Base-by-base conservation (phyloP, 2,113 vertebrate species). In the Stigmatopora nigra region DNA sequence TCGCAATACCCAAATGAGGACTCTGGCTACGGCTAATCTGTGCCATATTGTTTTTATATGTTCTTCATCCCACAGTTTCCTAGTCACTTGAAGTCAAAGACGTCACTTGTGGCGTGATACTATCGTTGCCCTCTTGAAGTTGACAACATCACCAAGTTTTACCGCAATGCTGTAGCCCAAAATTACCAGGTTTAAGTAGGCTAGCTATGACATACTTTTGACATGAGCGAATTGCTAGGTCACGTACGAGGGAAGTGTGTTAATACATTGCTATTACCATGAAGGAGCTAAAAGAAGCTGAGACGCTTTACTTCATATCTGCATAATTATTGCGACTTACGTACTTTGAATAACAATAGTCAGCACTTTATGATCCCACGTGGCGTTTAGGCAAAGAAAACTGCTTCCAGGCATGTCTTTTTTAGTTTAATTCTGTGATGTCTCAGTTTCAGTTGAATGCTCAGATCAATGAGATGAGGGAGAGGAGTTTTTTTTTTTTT, bases 271-370 rank as follows among this genome's bases (percentile, higher is more conserved):
- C 57, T 9, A 38, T 59, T 38, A 46, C 22, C 46, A 51, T 61
- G 15, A 56, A 64, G 48, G 16, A 46, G 47, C 65, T 69, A 56
- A 67, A 76, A 65, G 48, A 17, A 61, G 38, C 13, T 58, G 16
- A 45, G 62, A 55, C 13, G 17, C n/a, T 64, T 35, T 15, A 38
- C 57, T 36, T 19, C 13, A 1, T 35, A 16, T 16, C 31, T 62
- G 46, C 15, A 59, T 44, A 64, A 66, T 38, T 14, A 31, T 31
- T 70, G 68, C 35, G 56, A 65, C 19, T 66, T 68, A 13, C 41
- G 61, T 14, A 61, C 47, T 15, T 14, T 19, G 45, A 53, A 71
- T 16, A 35, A 62, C 45, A 36, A 49, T n/a, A 44, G 7, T 53
- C 36, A 61, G 63, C 55, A 53, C 53, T 73, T 55, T 0, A 64